Conservation (phyloP, 2,797 vertebrate genomes). For the Eulemur mongoz region DNA sequence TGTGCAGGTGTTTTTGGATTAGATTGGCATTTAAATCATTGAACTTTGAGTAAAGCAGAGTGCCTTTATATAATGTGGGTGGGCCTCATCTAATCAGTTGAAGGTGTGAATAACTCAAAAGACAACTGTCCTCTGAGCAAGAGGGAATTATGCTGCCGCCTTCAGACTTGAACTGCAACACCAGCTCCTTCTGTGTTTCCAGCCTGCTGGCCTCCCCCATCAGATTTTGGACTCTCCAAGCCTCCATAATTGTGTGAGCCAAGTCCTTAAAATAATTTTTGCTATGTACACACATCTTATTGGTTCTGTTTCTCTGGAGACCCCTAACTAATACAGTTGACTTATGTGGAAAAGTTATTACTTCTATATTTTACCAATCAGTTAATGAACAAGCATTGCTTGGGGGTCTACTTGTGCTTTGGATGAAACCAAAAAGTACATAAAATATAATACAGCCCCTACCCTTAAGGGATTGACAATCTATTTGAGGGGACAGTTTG, state of each 20-base stretch:
- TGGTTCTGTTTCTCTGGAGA: conserved; percentile 22
- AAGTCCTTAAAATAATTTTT: background rate
- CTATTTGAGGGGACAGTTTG: background rate
- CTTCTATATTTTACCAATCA: background rate
- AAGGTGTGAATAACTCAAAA: background rate
- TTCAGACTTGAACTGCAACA: background rate
- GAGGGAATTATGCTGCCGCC: background rate
- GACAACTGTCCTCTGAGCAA: background rate
- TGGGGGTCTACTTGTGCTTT: background rate
- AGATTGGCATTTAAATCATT: background rate
- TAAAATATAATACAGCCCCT: background rate
- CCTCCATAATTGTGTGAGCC: background rate
- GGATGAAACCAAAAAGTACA: background rate
- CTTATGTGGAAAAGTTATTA: background rate
- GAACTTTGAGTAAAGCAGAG: background rate
- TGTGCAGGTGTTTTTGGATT: background rate
- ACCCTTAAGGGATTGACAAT: background rate
- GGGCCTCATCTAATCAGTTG: background rate
- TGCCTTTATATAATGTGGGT: background rate
- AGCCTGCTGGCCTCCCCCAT: background rate
- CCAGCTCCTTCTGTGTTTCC: background rate
- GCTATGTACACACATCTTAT: background rate
- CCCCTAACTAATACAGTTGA: background rate
- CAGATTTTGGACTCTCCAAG: background rate
- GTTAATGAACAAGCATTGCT: conserved; percentile 17